A percentile compares a stretch with the other conserved stretches of the same genome.
Conservation (phyloP, 2,888 invertebrate genomes). For the Melanostoma mellinum region DNA sequence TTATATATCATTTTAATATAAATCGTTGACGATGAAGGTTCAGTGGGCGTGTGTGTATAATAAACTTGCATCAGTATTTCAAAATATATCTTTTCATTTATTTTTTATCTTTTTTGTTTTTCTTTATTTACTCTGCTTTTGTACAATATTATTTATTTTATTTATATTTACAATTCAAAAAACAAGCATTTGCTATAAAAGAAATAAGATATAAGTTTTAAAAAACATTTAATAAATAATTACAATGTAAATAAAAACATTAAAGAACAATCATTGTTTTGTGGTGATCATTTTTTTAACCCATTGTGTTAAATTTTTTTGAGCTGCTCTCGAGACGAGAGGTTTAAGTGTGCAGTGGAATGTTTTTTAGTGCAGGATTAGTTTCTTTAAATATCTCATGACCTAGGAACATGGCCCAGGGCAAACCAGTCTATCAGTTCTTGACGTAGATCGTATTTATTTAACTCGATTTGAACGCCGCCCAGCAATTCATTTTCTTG, state of each 20-base stretch:
- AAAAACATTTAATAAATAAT: conserved; percentile 56
- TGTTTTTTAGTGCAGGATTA: conserved; percentile 44
- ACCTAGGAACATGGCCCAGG: conserved; percentile 82
- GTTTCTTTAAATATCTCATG: conserved; percentile 57
- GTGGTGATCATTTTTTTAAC: conserved; percentile 42
- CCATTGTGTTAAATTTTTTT: conserved; percentile 23
- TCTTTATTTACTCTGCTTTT: conserved; percentile 39
- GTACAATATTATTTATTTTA: conserved; percentile 50
- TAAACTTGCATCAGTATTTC: conserved; percentile 32
- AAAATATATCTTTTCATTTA: conserved; percentile 39
- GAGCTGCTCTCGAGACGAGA: conserved; percentile 30
- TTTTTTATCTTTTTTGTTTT: not conserved
- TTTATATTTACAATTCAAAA: conserved; percentile 65
- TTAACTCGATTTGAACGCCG: conserved; percentile 92
- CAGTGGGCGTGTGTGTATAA: conserved; percentile 43
- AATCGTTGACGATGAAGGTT: conserved; percentile 66
- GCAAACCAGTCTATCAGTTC: conserved; percentile 95
- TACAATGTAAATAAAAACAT: conserved; percentile 38
- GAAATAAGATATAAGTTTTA: conserved; percentile 30
- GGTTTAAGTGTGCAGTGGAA: conserved; percentile 59
- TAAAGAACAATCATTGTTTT: conserved; percentile 48
- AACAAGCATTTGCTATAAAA: conserved; percentile 30
- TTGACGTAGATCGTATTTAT: conserved; percentile 87
- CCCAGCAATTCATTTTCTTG: conserved; percentile 98
- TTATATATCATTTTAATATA: conserved; percentile 19